These are phyloP conservation scores for Atlantisia rogersi DNA, from an alignment of 2,113 vertebrate genomes.

Conservation along the genomic window DNA sequence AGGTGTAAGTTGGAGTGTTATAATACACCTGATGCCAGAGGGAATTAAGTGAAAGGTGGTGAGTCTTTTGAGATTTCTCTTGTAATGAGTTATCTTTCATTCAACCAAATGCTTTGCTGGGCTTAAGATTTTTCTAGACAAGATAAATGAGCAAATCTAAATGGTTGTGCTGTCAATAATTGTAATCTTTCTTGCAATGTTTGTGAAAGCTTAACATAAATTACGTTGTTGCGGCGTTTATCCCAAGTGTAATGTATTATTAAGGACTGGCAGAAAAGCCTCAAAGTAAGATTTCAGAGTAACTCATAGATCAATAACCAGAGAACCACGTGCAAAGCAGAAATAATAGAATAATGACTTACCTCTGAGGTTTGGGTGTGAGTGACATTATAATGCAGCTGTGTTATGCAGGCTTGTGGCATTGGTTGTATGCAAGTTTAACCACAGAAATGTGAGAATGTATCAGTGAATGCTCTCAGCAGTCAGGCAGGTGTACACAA, in stretches of 20 bases:
- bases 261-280: conserved; percentile 43
- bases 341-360: conserved; percentile 15
- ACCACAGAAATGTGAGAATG: neutral
- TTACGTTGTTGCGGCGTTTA: conserved; percentile 45
- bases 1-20: neutral
- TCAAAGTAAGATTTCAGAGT: conserved; percentile 27
- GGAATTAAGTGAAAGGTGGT: neutral
- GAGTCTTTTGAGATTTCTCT: conserved; percentile 1
- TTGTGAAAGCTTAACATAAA: conserved; percentile 39
- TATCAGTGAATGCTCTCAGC: neutral
- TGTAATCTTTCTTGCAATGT: neutral
- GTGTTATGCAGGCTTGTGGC: neutral
- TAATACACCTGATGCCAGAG: neutral
- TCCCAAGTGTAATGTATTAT: neutral
- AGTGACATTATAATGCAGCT: neutral
- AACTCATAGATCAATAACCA: conserved; percentile 36
- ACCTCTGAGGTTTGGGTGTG: neutral
- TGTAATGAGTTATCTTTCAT: neutral
- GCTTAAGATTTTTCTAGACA: neutral
- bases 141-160: conserved; percentile 43
- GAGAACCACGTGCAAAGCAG: neutral
- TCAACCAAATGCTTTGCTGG: neutral
- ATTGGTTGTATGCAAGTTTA: neutral
- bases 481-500: neutral
- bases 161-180: conserved; percentile 32